Evolutionary conservation across 2,888 invertebrate species (phyloP).

Genomic region (Tenthredo mesomela): DNA sequence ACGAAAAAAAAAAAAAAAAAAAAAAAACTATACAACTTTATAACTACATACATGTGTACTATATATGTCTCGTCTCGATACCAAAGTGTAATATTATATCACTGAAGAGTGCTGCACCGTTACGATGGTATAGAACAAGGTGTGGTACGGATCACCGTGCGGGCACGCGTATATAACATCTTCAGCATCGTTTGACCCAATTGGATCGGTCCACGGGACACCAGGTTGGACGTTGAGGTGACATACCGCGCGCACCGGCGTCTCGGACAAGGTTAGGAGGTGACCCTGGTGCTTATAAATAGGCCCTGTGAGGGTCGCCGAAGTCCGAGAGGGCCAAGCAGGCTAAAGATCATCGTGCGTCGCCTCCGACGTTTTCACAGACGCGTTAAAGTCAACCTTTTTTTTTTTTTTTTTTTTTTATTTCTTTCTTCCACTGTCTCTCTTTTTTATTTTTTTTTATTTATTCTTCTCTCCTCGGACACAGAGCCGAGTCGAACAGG

Average conservation of each 20-base stretch:
- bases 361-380: conserved; percentile 14
- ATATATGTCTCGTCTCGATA: not conserved
- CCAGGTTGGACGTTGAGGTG: conserved; percentile 62
- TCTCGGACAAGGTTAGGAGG: conserved; percentile 74
- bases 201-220: conserved; percentile 46
- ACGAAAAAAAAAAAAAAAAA: no score
- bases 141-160: conserved; percentile 32
- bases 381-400: conserved; percentile 5
- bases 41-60: no score
- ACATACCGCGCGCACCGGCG: conserved; percentile 68
- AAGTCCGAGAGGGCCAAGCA: conserved; percentile 47
- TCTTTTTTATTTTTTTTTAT: not conserved
- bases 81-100: not conserved
- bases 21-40: no score
- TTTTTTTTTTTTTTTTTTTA: not conserved
- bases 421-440: not conserved
- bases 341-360: conserved; percentile 49
- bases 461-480: not conserved
- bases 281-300: conserved; percentile 75
- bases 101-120: not conserved
- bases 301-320: conserved; percentile 56
- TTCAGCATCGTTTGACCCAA: conserved; percentile 51
- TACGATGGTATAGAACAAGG: not conserved
- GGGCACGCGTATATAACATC: conserved; percentile 45
- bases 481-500: not conserved